Evolutionary conservation across 2,113 vertebrate genomes (phyloP), one percentile per base, ranked within the genome.

Genomic region (Probosciger aterrimus): DNA sequence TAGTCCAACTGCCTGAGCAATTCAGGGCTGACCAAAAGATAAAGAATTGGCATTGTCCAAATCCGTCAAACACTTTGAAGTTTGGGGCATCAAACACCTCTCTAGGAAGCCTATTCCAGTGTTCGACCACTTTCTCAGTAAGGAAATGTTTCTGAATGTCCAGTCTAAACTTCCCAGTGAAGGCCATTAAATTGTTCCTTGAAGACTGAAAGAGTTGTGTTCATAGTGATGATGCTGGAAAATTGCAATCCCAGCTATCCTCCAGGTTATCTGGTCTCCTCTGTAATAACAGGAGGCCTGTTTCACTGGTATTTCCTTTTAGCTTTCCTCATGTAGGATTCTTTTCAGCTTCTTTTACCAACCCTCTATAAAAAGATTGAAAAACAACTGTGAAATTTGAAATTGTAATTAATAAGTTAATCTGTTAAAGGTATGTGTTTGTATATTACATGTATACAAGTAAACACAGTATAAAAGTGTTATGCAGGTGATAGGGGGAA

Each of bases 311-410:
- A 57, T 92, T 89, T 95, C 46, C 49, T 80, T 91, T 92, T 65
- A 59, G 16, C 43, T 75, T 90, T 82, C 50, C 19, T 76, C 37
- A 23, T 7, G 7, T 27, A 41, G 28, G 14, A 53, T 80, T 88
- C 35, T 92, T 93, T 88, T 49, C 55, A 74, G 35, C 46, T 20
- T 64, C 28, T 68, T 91, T 69, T 53, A 49, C 18, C 30, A 80
- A 6, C 6, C 2, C 4, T 74, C 49, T 67, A 14, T 43, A 55
- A 57, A 62, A 37, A 85, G 37, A 71, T 49, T 0, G 0, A 82
- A 81, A 80, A 79, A 25, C 44, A 68, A 50, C 30, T 17, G 2
- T 57, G 47, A 57, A 69, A 17, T 63, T 88, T 62, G 39, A 67
- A 83, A 88, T 64, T 50, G 27, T 73, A 81, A n/a, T 41, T 79